Percentiles rank a stretch among this genome's conserved stretches.
Evolutionary conservation across 2,113 vertebrate species (phyloP).

Genomic region (Willisornis vidua): DNA sequence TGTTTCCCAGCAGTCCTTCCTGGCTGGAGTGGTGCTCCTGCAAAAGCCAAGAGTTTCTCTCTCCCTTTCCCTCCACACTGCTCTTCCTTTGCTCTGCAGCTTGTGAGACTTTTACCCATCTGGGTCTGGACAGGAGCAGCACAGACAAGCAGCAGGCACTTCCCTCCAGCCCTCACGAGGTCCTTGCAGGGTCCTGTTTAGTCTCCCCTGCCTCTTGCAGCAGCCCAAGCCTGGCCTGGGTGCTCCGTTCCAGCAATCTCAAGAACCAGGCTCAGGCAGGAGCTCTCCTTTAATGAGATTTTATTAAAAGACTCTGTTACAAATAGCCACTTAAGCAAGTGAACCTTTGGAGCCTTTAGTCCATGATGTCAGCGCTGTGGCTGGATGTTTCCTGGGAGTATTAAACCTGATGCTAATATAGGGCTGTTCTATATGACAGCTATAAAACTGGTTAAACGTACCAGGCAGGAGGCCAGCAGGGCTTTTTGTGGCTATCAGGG

Average conservation of each 20-base stretch:
- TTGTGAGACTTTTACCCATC: neutral
- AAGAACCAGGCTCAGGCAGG: neutral
- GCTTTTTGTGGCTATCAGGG: constrained; percentile 30
- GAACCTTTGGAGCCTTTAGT: constrained; percentile 52
- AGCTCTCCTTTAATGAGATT: constrained; percentile 51
- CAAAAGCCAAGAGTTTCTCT: neutral
- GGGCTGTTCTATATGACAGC: constrained; percentile 55
- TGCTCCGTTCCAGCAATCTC: neutral
- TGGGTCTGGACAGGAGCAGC: neutral
- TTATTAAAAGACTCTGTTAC: constrained; percentile 66
- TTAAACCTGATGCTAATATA: constrained; percentile 54
- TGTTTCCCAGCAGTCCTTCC: neutral
- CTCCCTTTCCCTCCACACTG: neutral
- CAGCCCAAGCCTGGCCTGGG: neutral
- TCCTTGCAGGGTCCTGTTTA: neutral
- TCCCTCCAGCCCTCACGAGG: neutral
- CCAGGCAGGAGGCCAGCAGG: constrained; percentile 49
- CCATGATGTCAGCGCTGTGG: constrained; percentile 55
- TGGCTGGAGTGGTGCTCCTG: rapidly evolving
- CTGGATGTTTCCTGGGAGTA: constrained; percentile 54
- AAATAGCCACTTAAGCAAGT: constrained; percentile 63
- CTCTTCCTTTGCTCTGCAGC: neutral
- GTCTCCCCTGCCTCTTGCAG: neutral
- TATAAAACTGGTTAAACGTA: constrained; percentile 34
- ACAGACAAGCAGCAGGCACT: neutral